Evolutionary conservation across 1,140 invertebrate genomes (phyloP).

Genomic region (Procambarus clarkii): DNA sequence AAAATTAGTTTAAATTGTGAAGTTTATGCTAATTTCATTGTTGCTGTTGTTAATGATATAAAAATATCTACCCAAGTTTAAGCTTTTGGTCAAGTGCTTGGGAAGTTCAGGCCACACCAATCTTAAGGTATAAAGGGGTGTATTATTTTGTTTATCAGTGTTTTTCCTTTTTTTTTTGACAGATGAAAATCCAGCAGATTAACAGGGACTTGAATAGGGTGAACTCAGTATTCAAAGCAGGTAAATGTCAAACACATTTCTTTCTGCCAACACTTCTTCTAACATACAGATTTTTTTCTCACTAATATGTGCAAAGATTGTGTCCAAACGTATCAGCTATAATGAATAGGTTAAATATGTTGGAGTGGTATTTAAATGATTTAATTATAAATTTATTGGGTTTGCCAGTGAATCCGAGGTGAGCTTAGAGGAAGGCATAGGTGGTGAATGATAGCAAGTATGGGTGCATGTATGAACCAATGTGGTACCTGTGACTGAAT

Average conservation of each 20-base stretch:
- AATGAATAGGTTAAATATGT: too few species aligned
- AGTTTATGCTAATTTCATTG: background rate
- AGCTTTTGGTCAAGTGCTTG: background rate
- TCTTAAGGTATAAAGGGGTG: slow-evolving; percentile 5
- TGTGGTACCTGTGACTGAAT: too few species aligned
- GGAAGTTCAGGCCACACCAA: background rate
- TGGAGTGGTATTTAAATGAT: too few species aligned
- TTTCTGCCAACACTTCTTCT: background rate
- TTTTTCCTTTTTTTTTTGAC: slow-evolving; percentile 58
- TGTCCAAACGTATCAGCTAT: too few species aligned
- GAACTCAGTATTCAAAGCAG: slow-evolving; percentile 70
- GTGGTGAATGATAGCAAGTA: too few species aligned
- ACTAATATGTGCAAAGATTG: too few species aligned
- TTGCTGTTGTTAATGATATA: too few species aligned
- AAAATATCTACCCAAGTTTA: too few species aligned
- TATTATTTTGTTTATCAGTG: slow-evolving; percentile 29
- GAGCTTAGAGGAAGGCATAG: too few species aligned
- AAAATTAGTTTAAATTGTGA: background rate
- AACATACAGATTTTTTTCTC: background rate
- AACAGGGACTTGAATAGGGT: slow-evolving; percentile 69
- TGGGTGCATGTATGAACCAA: too few species aligned
- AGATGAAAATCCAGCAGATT: slow-evolving; percentile 70
- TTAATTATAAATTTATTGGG: too few species aligned
- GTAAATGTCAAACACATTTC: slow-evolving; percentile 48
- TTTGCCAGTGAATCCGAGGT: too few species aligned